phyloP scores from a whole-genome alignment of 1,140 invertebrate genomes.

The Drosophila bipectinata region DNA sequence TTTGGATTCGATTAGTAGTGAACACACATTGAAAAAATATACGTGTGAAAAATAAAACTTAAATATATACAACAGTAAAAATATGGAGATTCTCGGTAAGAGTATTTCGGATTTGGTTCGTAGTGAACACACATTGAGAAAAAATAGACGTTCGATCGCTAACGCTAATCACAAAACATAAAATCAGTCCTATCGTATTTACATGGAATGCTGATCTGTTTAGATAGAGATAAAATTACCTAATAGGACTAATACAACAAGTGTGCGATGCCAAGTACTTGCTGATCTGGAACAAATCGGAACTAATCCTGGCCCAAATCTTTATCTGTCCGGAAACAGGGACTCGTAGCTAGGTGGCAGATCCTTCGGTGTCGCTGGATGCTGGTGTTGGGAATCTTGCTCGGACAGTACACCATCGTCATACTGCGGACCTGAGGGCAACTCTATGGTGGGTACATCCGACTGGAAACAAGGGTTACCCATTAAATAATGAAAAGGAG shows the following conservation, averaged over 20 bases:
- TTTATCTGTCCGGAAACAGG: constrained; percentile 82
- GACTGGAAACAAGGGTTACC: constrained; percentile 25
- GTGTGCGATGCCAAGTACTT: constrained; percentile 36
- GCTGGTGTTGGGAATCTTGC: constrained; percentile 45
- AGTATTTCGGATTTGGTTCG: constrained; percentile 36
- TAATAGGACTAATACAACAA: constrained; percentile 52
- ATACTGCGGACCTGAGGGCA: constrained; percentile 51
- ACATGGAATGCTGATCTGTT: constrained; percentile 52
- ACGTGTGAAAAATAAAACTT: constrained; percentile 24
- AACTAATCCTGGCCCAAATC: constrained; percentile 18
- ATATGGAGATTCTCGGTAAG: constrained; percentile 3
- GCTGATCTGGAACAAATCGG: constrained; percentile 66
- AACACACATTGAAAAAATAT: constrained; percentile 21
- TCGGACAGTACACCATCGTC: constrained; percentile 44
- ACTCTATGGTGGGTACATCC: constrained; percentile 73
- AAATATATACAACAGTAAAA: constrained; percentile 44
- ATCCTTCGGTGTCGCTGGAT: constrained; percentile 76
- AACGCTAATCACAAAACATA: constrained; percentile 61
- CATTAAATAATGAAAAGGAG: neutral
- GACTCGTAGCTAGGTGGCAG: constrained; percentile 81
- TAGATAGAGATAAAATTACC: constrained; percentile 38
- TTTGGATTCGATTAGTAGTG: constrained; percentile 42
- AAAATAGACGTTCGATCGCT: constrained; percentile 24
- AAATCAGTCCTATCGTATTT: constrained; percentile 75
- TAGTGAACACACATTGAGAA: constrained; percentile 62